Conservation (phyloP, 2,888 invertebrate species). For the Plagodis pulveraria region DNA sequence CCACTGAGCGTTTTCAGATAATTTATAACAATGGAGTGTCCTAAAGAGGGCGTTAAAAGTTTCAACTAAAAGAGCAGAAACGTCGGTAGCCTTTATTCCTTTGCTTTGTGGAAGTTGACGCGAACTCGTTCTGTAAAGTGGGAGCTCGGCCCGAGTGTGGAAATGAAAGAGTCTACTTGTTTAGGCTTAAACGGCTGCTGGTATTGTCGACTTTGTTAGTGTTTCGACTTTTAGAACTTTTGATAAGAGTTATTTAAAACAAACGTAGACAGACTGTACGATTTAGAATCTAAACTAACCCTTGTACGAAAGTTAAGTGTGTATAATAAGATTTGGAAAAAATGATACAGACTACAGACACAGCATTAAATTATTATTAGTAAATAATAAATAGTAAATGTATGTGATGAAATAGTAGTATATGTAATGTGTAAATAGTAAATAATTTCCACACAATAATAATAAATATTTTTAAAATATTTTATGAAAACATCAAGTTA, state of each 20-base stretch:
- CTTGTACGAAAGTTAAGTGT: too few relatives aligned
- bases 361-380: too few relatives aligned
- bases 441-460: too few relatives aligned
- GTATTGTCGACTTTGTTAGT: constrained; percentile 22
- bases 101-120: constrained; percentile 66
- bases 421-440: too few relatives aligned
- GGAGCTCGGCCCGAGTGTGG: constrained; percentile 50
- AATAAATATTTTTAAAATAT: too few relatives aligned
- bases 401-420: too few relatives aligned
- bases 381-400: too few relatives aligned
- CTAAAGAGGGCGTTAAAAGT: constrained; percentile 51
- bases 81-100: constrained; percentile 61
- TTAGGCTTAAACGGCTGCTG: constrained; percentile 50
- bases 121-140: constrained; percentile 45
- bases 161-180: constrained; percentile 61
- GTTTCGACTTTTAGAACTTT: constrained; percentile 7
- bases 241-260: background rate
- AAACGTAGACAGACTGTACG: too few relatives aligned
- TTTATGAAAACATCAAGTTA: too few relatives aligned
- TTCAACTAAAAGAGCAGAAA: constrained; percentile 57
- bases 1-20: constrained; percentile 36
- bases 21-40: constrained; percentile 44
- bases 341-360: too few relatives aligned
- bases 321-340: too few relatives aligned
- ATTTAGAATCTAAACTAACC: too few relatives aligned